Evolutionary conservation across 2,113 vertebrate species (phyloP).

Genomic region (Microcebus griseorufus): DNA sequence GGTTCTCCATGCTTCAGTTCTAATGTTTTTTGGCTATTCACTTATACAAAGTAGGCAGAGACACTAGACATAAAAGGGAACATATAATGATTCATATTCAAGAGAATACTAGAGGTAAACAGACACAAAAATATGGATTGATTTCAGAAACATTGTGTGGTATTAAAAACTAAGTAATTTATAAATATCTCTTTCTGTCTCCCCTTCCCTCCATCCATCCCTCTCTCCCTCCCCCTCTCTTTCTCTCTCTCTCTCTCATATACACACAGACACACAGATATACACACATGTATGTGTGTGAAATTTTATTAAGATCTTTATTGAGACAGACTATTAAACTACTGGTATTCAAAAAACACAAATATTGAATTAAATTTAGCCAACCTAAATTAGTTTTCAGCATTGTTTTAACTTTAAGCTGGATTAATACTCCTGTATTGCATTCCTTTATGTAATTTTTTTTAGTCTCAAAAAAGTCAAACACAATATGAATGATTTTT

Average conservation of each 20-base stretch:
- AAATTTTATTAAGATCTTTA: conserved; percentile 24
- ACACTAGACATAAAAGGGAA: too few species aligned
- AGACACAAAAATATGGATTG: too few species aligned
- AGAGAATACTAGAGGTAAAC: too few species aligned
- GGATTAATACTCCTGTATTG: neutral
- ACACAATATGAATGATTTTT: neutral
- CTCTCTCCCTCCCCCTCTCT: neutral
- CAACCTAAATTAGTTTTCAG: neutral
- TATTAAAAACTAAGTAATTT: neutral
- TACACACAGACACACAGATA: neutral
- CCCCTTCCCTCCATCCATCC: neutral
- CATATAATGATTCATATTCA: too few species aligned
- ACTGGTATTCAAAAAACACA: neutral
- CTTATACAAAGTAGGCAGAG: too few species aligned
- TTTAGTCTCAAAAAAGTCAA: neutral
- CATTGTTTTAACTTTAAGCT: conserved; percentile 34
- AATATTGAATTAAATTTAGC: neutral
- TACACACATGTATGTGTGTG: neutral
- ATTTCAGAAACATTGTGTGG: too few species aligned
- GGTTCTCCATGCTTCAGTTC: too few species aligned
- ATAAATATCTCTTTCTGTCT: neutral
- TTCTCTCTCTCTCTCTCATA: neutral
- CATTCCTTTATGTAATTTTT: conserved; percentile 20
- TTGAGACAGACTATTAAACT: neutral
- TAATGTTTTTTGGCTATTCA: too few species aligned